Percentiles rank a stretch among this genome's conserved stretches.
phyloP scores from a whole-genome alignment of 2,888 invertebrate genomes.

The Pocota personata region DNA sequence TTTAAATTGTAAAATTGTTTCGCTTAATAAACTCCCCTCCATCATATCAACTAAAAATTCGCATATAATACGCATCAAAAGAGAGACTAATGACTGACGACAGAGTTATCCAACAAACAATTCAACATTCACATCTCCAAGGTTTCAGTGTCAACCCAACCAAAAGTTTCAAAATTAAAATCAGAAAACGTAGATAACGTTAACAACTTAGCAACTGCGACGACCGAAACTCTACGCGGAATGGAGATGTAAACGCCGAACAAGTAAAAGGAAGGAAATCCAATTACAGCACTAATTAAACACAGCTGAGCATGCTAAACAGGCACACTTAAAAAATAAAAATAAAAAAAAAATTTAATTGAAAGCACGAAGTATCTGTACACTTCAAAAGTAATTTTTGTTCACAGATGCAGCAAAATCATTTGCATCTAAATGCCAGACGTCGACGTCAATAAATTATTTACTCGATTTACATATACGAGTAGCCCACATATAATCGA shows the following conservation, averaged over 20 bases:
- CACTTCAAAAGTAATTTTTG: conserved; percentile 28
- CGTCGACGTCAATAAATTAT: conserved; percentile 6
- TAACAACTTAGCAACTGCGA: neutral
- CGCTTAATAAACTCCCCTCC: neutral
- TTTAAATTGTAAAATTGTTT: neutral
- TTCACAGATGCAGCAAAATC: neutral
- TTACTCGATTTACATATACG: neutral
- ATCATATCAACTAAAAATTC: neutral
- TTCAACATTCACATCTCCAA: neutral
- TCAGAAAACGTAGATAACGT: conserved; percentile 5
- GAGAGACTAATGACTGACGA: neutral
- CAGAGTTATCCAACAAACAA: neutral
- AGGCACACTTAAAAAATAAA: conserved; percentile 5
- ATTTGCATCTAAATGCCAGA: conserved; percentile 15
- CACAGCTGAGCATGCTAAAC: conserved; percentile 34
- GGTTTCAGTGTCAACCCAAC: neutral
- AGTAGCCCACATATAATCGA: conserved; percentile 2
- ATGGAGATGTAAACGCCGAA: neutral
- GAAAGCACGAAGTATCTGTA: conserved; percentile 34
- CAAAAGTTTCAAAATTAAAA: conserved; percentile 29
- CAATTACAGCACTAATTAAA: conserved; percentile 55
- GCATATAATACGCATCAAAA: neutral
- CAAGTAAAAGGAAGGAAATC: conserved; percentile 34
- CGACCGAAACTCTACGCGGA: neutral
- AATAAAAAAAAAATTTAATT: conserved; percentile 26